These are phyloP conservation scores for rabbit (Oryctolagus cuniculus) DNA, from an alignment of 2,113 vertebrate genomes.

Conservation along the genomic window mOryCun1.1 NC_091433.1:126733001-126733500, in stretches of 20 bases:
- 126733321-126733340: neutral
- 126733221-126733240: neutral
- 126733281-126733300: neutral
- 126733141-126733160: neutral
- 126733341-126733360: neutral
- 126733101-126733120: neutral
- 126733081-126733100: neutral
- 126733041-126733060: neutral
- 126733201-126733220: neutral
- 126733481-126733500: neutral
- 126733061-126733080: neutral
- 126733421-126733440: neutral
- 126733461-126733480: neutral
- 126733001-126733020: conserved; percentile 4
- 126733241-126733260: neutral
- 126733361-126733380: neutral
- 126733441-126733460: neutral
- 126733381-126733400: neutral
- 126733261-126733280: neutral
- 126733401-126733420: neutral
- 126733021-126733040: conserved; percentile 15
- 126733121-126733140: neutral
- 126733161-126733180: neutral
- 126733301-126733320: neutral
- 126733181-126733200: neutral